Percentiles rank a stretch among this genome's conserved stretches.
phyloP scores from a whole-genome alignment of 1,140 invertebrate genomes.

The Papilio machaon region DNA sequence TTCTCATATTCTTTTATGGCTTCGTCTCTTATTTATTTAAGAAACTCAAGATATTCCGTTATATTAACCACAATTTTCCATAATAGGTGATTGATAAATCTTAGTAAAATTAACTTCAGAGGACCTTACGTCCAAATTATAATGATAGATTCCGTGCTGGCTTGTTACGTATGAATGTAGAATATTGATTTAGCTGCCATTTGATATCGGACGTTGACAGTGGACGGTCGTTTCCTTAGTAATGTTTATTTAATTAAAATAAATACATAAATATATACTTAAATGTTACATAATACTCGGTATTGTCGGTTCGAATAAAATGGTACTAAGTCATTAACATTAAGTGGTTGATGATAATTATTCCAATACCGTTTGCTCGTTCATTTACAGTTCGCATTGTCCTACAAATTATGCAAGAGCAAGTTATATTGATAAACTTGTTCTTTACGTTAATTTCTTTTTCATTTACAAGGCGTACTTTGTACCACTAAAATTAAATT shows the following conservation, averaged over 20 bases:
- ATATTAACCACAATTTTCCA: too few species aligned
- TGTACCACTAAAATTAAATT: neutral
- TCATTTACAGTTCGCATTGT: neutral
- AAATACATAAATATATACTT: neutral
- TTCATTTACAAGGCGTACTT: neutral
- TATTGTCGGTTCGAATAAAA: neutral
- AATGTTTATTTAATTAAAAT: neutral
- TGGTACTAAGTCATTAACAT: conserved; percentile 29
- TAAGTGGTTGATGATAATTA: conserved; percentile 12
- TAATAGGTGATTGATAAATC: too few species aligned
- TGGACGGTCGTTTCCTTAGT: neutral
- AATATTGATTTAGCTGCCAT: neutral
- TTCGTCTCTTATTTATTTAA: too few species aligned
- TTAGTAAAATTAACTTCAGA: too few species aligned
- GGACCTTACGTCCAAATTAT: too few species aligned
- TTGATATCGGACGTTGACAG: neutral
- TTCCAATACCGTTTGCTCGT: conserved; percentile 4
- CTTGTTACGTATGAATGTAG: too few species aligned
- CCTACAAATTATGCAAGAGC: conserved; percentile 10
- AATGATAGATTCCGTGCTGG: too few species aligned
- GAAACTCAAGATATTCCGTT: too few species aligned
- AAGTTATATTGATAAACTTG: conserved; percentile 12
- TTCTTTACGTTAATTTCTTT: neutral
- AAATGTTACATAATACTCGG: neutral
- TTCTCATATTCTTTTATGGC: too few species aligned